Percentiles rank a stretch among this genome's conserved stretches.
Evolutionary conservation across 1,140 invertebrate genomes (phyloP).

Genomic region (Saccostrea cuccullata): DNA sequence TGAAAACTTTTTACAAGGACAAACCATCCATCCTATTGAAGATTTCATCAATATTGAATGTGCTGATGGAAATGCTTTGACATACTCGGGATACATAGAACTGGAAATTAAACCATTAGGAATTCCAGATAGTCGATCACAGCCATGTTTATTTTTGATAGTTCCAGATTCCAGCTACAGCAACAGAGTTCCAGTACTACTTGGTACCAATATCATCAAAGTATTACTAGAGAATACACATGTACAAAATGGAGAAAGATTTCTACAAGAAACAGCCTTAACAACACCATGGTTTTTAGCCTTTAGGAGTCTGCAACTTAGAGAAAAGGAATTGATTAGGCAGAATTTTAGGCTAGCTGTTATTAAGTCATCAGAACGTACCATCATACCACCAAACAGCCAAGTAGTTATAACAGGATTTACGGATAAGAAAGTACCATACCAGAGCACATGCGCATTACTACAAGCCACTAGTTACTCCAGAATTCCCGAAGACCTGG

Average conservation of each 20-base stretch:
- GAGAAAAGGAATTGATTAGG: slow-evolving; percentile 45
- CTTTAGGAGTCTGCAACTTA: slow-evolving; percentile 40
- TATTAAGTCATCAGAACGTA: too few relatives aligned
- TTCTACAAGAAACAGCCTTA: slow-evolving; percentile 40
- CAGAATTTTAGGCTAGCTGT: slow-evolving; percentile 13
- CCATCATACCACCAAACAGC: too few relatives aligned
- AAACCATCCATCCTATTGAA: slow-evolving; percentile 47
- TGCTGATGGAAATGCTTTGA: slow-evolving; percentile 55
- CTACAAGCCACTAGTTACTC: too few relatives aligned
- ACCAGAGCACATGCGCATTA: too few relatives aligned
- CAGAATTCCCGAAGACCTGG: too few relatives aligned
- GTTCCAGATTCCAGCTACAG: slow-evolving; percentile 50
- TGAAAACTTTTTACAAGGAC: neutral
- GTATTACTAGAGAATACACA: slow-evolving; percentile 43
- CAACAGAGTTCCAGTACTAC: slow-evolving; percentile 38
- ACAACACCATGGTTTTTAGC: slow-evolving; percentile 49
- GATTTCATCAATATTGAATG: slow-evolving; percentile 57
- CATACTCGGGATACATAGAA: slow-evolving; percentile 62
- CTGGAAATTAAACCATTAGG: slow-evolving; percentile 19
- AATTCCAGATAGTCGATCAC: neutral
- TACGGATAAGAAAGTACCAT: too few relatives aligned
- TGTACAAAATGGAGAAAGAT: slow-evolving; percentile 21
- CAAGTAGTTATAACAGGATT: too few relatives aligned
- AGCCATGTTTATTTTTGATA: slow-evolving; percentile 52
- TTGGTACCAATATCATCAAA: slow-evolving; percentile 56